Conservation (phyloP, 2,797 vertebrate species). For the Notolabrus celidotus region DNA sequence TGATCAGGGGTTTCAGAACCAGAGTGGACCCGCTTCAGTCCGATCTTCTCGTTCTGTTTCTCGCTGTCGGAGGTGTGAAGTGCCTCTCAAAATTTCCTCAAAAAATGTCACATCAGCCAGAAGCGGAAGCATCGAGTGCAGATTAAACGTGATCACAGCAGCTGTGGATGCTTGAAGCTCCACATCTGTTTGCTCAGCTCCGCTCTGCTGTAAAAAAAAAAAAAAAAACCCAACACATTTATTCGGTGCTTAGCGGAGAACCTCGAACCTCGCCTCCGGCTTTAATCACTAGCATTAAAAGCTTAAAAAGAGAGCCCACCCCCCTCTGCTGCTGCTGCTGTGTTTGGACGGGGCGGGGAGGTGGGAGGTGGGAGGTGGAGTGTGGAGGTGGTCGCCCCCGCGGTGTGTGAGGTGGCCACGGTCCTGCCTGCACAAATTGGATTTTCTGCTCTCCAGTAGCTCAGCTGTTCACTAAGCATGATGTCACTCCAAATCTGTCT, state of each 20-base stretch:
- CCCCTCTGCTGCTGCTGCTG: slow-evolving; percentile 7
- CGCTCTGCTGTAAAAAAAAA: not conserved
- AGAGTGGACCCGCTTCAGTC: no score
- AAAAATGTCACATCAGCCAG: not conserved
- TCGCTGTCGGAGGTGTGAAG: not conserved
- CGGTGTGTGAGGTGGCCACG: slow-evolving; percentile 40
- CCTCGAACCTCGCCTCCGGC: slow-evolving; percentile 44
- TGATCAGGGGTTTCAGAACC: no score
- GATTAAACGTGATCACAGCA: slow-evolving; percentile 54
- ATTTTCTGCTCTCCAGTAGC: slow-evolving; percentile 62
- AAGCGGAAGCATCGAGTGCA: slow-evolving; percentile 2
- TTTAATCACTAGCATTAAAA: slow-evolving; percentile 70
- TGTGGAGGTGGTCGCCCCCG: slow-evolving; percentile 26
- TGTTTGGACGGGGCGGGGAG: slow-evolving; percentile 13
- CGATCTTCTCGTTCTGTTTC: no score
- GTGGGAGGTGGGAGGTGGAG: slow-evolving; percentile 15
- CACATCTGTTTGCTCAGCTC: slow-evolving; percentile 54
- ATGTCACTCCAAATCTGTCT: slow-evolving; percentile 50
- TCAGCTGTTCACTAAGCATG: slow-evolving; percentile 51
- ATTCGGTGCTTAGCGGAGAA: slow-evolving; percentile 42
- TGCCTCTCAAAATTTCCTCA: not conserved
- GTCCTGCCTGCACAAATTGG: slow-evolving; percentile 63
- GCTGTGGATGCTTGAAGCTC: slow-evolving; percentile 16
- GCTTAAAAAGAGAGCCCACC: slow-evolving; percentile 47
- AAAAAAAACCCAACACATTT: slow-evolving; percentile 23